phyloP scores from a whole-genome alignment of 2,113 vertebrate genomes.

The Forbesichthys papilliferus region DNA sequence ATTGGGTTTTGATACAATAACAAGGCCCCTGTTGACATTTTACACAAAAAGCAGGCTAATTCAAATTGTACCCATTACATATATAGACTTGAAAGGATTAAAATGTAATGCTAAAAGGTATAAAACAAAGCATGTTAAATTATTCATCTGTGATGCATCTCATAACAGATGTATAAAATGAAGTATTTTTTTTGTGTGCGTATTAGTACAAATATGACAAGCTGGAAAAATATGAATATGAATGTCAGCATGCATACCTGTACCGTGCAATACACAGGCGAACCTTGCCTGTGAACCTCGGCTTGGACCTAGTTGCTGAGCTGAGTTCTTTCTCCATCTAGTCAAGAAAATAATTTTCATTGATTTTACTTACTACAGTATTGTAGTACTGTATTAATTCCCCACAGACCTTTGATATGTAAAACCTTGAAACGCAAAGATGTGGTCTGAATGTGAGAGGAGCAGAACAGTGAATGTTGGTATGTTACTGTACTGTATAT shows the following conservation, averaged over 20 bases:
- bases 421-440: slow-evolving; percentile 36
- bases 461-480: no score
- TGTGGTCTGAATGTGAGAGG: slow-evolving; percentile 18
- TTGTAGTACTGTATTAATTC: background rate
- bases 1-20: background rate
- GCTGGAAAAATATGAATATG: background rate
- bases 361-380: no score
- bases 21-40: background rate
- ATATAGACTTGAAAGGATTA: background rate
- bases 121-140: background rate
- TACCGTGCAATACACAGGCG: slow-evolving; percentile 95
- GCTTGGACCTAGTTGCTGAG: slow-evolving; percentile 84
- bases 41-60: no score
- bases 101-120: background rate
- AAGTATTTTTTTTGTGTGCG: background rate
- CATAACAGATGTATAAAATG: background rate
- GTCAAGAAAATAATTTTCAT: slow-evolving; percentile 3
- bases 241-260: slow-evolving; percentile 77
- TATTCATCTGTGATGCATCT: background rate
- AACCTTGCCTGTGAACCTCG: slow-evolving; percentile 91
- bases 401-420: background rate
- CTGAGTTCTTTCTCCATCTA: slow-evolving; percentile 94
- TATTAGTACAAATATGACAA: background rate
- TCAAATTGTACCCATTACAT: background rate
- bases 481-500: no score